Evolutionary conservation across 2,888 invertebrate genomes (phyloP).

Genomic region (Notodonta ziczac): DNA sequence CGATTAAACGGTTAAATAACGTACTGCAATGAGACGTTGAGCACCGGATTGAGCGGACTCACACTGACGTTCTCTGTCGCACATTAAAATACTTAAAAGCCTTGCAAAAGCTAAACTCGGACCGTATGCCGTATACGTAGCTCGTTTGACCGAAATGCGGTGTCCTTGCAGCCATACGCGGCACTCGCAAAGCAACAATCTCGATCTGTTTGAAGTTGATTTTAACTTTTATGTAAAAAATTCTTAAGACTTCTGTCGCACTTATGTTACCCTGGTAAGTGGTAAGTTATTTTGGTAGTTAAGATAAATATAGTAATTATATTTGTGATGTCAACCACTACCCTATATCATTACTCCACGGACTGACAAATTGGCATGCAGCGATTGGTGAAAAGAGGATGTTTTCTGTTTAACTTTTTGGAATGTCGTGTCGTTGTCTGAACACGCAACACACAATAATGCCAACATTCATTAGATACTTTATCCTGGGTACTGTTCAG

Average conservation of each 20-base stretch:
- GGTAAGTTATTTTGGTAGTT: not conserved
- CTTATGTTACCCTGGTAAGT: not conserved
- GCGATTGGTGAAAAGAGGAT: no score
- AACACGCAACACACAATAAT: no score
- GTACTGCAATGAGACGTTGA: not conserved
- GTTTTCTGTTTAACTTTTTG: no score
- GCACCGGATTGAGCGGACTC: not conserved
- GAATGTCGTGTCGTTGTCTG: no score
- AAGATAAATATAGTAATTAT: not conserved
- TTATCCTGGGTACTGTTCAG: no score
- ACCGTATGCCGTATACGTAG: conserved; percentile 22
- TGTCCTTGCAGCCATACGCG: conserved; percentile 36
- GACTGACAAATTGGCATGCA: no score
- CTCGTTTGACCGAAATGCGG: conserved; percentile 10
- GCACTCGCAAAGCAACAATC: conserved; percentile 23
- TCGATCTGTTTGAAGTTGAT: conserved; percentile 4
- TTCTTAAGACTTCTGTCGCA: not conserved
- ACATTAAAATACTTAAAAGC: conserved; percentile 6
- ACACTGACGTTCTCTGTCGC: not conserved
- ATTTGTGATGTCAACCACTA: no score
- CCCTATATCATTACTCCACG: no score
- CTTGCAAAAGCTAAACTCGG: conserved; percentile 18
- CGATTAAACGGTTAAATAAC: no score
- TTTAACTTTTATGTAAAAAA: not conserved
- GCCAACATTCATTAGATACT: no score